Conservation (phyloP, 1,140 invertebrate genomes). For the Drosophila hydei region DNA sequence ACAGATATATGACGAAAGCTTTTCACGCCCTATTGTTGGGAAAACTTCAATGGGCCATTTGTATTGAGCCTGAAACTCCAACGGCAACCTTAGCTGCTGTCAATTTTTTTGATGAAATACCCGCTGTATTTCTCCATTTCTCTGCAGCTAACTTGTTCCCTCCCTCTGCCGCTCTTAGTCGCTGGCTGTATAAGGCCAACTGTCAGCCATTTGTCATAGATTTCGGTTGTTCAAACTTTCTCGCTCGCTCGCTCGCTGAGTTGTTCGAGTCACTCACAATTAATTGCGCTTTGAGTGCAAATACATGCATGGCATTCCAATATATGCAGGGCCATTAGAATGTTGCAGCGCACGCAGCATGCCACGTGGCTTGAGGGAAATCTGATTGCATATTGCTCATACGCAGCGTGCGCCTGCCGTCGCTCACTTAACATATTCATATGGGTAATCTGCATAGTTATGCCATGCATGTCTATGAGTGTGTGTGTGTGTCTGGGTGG, state of each 20-base stretch:
- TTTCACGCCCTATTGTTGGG: conserved; percentile 19
- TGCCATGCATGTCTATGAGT: conserved; percentile 8
- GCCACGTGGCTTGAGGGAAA: conserved; percentile 16
- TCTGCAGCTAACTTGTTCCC: background rate
- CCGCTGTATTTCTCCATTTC: conserved; percentile 15
- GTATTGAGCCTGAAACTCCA: background rate
- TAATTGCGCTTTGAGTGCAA: conserved; percentile 23
- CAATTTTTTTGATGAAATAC: conserved; percentile 27
- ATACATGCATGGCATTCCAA: conserved; percentile 1
- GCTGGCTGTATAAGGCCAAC: conserved; percentile 14
- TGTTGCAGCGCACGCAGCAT: background rate
- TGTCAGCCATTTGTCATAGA: conserved; percentile 44
- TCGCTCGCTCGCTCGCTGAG: background rate
- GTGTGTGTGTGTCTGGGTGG: background rate
- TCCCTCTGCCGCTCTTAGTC: background rate
- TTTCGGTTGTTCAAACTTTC: conserved; percentile 31
- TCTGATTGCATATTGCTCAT: conserved; percentile 67
- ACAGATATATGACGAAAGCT: conserved; percentile 21
- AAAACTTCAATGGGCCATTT: conserved; percentile 5
- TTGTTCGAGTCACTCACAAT: conserved; percentile 14
- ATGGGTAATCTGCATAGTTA: conserved; percentile 35
- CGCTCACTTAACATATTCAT: conserved; percentile 69
- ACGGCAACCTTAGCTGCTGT: conserved; percentile 19
- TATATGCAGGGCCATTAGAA: conserved; percentile 18
- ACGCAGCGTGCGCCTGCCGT: conserved; percentile 47